A percentile compares a stretch with the other conserved stretches of the same genome.
Conservation (phyloP, 2,797 vertebrate genomes). For the Lithobates sylvaticus region DNA sequence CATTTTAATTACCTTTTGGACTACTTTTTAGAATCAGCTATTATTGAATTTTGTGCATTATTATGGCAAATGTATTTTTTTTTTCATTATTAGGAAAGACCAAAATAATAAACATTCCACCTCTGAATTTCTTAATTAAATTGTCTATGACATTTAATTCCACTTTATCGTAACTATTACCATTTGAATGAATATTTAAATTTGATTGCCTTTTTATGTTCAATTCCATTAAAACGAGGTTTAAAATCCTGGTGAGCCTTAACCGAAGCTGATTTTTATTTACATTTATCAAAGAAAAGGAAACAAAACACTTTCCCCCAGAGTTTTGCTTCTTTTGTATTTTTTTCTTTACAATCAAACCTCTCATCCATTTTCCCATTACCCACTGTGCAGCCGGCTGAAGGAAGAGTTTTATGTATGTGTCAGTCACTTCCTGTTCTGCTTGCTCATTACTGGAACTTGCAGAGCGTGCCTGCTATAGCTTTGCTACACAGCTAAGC, state of each 20-base stretch:
- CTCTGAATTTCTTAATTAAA: conserved; percentile 36
- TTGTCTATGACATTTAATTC: conserved; percentile 42
- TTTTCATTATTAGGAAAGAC: conserved; percentile 14
- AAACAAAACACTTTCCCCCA: neutral
- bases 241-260: conserved; percentile 38
- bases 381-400: conserved; percentile 8
- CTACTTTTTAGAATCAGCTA: too few species aligned
- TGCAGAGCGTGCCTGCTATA: neutral
- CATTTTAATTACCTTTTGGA: too few species aligned
- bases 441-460: neutral
- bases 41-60: neutral
- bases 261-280: conserved; percentile 41
- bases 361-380: conserved; percentile 16
- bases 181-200: conserved; percentile 52
- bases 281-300: conserved; percentile 48
- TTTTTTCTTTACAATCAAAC: conserved; percentile 28
- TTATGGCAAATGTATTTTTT: neutral
- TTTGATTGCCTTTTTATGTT: conserved; percentile 45
- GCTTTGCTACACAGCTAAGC: neutral
- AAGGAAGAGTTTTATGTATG: conserved; percentile 21
- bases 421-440: conserved; percentile 7
- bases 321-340: conserved; percentile 23
- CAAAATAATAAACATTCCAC: conserved; percentile 31
- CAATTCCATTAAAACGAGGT: conserved; percentile 29
- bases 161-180: conserved; percentile 46